These are phyloP conservation scores for Bedellia somnulentella DNA, from an alignment of 2,888 invertebrate genomes.

Conservation along the genomic window DNA sequence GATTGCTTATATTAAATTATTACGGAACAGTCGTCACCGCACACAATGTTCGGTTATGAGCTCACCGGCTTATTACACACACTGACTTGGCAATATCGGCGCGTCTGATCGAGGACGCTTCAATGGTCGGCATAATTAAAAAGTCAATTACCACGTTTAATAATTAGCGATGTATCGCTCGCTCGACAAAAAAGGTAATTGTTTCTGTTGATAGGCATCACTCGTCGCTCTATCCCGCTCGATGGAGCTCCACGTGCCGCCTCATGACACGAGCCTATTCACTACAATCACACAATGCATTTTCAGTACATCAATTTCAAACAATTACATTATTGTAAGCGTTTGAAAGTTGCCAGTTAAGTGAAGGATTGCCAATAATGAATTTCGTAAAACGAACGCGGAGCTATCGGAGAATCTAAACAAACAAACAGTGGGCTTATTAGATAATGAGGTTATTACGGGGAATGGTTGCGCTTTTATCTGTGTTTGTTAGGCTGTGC, in stretches of 20 bases:
- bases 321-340: too few species aligned
- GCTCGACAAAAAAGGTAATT: constrained; percentile 50
- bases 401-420: constrained; percentile 28
- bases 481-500: constrained; percentile 33
- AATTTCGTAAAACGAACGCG: constrained; percentile 2
- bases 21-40: too few species aligned
- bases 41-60: too few species aligned
- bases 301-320: too few species aligned
- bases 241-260: not conserved
- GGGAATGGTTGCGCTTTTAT: constrained; percentile 50
- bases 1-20: too few species aligned
- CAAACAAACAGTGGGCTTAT: constrained; percentile 34
- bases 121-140: constrained; percentile 52
- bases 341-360: too few species aligned
- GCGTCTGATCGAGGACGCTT: constrained; percentile 42
- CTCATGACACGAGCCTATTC: constrained; percentile 1
- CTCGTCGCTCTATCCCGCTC: constrained; percentile 12
- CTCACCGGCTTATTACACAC: constrained; percentile 54
- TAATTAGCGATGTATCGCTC: constrained; percentile 49
- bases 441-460: constrained; percentile 59
- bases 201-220: constrained; percentile 42
- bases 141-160: constrained; percentile 54
- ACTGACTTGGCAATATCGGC: constrained; percentile 56
- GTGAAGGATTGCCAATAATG: not conserved
- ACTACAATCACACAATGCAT: too few species aligned